Base-by-base conservation (phyloP, 2,888 invertebrate species). In the Spodoptera exigua region DNA sequence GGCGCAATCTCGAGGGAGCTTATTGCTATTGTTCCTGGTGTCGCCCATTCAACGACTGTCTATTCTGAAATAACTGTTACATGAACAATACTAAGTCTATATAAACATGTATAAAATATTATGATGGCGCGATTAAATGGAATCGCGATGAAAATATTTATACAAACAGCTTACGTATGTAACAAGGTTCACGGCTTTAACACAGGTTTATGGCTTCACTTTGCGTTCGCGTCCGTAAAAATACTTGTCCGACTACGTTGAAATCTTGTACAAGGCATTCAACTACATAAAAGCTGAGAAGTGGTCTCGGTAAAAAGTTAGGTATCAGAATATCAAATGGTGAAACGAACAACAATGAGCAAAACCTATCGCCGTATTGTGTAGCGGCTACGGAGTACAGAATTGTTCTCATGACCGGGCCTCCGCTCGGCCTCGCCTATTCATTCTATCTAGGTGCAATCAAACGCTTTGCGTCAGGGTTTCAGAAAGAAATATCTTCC, bases 341-440 rank as follows among this genome's bases (percentile, higher is more conserved):
- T 79, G 87, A 87, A 88, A 88, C 83, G 74, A 62, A 76, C 70
- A 84, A 85, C 83, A 87, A 84, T 82, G 77, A 78, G 82, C 79
- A 86, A 86, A 87, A 87, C 81, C 86, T 87, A 87, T 88, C 78
- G 82, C 78, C 80, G 74, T 81, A 83, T 84, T 83, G 82, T 83
- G 79, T 80, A 78, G 79, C 75, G 78, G 78, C 80, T 83, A 81
- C 84, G 71, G 71, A 75, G 79, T 80, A 80, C 76, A 84, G 85
- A 85, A 87, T 84, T 70, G 84, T 89, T 91, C 90, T 85, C 90
- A 90, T 87, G 84, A 79, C 76, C 68, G 68, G 79, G 74, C 78
- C 76, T 75, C 74, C 69, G 71, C 64, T 73, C 80, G 80, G 80
- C 82, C 83, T 82, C 79, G 57, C 45, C 70, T 70, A 70, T 76